Base-by-base conservation (phyloP, 2,797 vertebrate genomes). In the Diplodus sargus region DNA sequence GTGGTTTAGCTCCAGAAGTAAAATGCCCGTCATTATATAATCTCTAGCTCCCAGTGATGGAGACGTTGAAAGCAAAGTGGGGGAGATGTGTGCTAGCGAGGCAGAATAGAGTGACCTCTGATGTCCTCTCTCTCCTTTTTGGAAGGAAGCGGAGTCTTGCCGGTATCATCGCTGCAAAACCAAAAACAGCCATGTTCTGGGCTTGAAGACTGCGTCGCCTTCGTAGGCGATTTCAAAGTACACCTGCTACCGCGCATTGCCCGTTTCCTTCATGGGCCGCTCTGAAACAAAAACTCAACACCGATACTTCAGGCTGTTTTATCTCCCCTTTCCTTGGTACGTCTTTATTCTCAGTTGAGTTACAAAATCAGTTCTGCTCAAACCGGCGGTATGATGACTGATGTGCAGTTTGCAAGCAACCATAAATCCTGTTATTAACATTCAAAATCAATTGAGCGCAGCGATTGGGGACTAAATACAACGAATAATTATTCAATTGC, bases 11-110 rank as follows among this genome's bases (percentile, higher is more conserved):
- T 87, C 84, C 81, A 90, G 86, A 90, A 93, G 92, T 93, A 90
- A 92, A 94, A 89, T 82, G 61, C 86, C 83, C 85, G 76, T 90
- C 89, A 91, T 95, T 95, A 96, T 94, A 94, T 95, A 94, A 95
- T 93, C 88, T 87, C 14, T 91, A 58, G 92, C 92, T 93, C 86
- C 84, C 74, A 92, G 87, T 91, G 89, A 92, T 92, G 88, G 87
- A 92, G 79, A 89, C 80, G 84, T 93, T 92, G 74, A 91, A 93
- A 91, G 85, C 63, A 69, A 87, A 89, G 87, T 81, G 89, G 89
- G 85, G 89, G 88, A 89, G 89, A 87, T 87, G 73, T 87, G 77
- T 57, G 69, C 81, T 77, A 60, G 90, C 56, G 74, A 90, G 88
- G 82, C 82, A 87, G 83, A 91, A 84, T 60, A 87, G 59, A 58